Evolutionary conservation across 2,888 invertebrate species (phyloP), one percentile per base, ranked within the genome.

Genomic region (Acanthosoma haemorrhoidale): DNA sequence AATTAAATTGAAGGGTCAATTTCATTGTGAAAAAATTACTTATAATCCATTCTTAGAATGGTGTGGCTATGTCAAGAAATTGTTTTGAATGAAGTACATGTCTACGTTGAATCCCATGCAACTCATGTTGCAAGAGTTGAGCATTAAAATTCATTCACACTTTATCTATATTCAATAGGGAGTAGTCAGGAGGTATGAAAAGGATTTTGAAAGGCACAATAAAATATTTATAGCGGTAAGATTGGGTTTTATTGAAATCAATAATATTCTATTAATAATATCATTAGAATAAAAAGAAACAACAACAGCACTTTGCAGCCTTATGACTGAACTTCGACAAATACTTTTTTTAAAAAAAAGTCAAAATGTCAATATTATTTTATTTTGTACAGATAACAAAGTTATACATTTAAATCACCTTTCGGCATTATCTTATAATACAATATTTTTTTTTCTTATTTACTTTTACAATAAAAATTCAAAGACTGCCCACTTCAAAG

Each of bases 171-270:
- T n/a, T n/a, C n/a, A n/a, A n/a, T n/a, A n/a, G n/a, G n/a, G n/a
- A n/a, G n/a, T n/a, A n/a, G n/a, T n/a, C n/a, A n/a, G n/a, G n/a
- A n/a, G n/a, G n/a, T n/a, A n/a, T n/a, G n/a, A n/a, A n/a, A n/a
- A n/a, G n/a, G n/a, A n/a, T n/a, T n/a, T n/a, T n/a, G n/a, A n/a
- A n/a, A 31, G 11, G 32, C 29, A 60, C 21, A 60, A 60, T 34
- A 8, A 58, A 6, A n/a, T 36, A 18, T 67, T 51, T 32, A 57
- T 71, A 73, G 75, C 74, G 74, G 75, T 74, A 75, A 74, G 74
- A 75, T 74, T 75, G 73, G 73, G 72, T 75, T 73, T 75, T 74
- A 74, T 75, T 74, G 74, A 75, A 75, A 74, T 75, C 75, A 75
- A 74, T 75, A 72, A 74, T 75, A 70, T 71, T 73, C 74, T 75